Percentiles rank a stretch among this genome's conserved stretches.
Conservation (phyloP, 2,113 vertebrate genomes). For the Istiophorus platypterus region DNA sequence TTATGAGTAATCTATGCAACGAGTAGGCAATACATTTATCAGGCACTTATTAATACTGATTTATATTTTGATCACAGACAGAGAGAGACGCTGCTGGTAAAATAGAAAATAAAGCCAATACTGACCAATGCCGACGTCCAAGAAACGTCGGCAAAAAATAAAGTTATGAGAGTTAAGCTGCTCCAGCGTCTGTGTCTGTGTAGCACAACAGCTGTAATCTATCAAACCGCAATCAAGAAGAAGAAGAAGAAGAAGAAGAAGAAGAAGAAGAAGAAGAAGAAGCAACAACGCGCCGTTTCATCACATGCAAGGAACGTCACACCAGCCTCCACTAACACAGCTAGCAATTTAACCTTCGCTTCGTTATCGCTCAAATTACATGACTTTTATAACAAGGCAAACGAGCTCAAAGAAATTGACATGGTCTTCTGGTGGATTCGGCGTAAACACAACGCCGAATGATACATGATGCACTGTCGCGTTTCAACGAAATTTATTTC, state of each 20-base stretch:
- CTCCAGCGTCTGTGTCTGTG: neutral
- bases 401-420: fast-evolving
- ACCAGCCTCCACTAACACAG: constrained; percentile 7
- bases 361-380: neutral
- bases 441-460: neutral
- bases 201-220: neutral
- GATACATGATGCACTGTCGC: neutral
- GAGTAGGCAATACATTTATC: neutral
- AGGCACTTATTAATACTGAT: neutral
- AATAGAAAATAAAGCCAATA: fast-evolving
- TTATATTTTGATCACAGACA: neutral
- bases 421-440: neutral
- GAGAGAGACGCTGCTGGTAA: neutral
- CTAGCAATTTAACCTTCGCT: fast-evolving
- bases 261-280: too few relatives aligned
- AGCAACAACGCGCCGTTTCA: neutral
- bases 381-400: fast-evolving
- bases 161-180: constrained; percentile 10
- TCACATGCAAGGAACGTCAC: neutral
- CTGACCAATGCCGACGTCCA: neutral
- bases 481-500: neutral
- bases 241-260: too few relatives aligned
- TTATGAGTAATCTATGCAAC: neutral
- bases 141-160: neutral
- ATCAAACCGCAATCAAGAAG: neutral